A percentile compares a stretch with the other conserved stretches of the same genome.
Conservation (phyloP, 2,113 vertebrate species). For the Notarius lentiginosus region DNA sequence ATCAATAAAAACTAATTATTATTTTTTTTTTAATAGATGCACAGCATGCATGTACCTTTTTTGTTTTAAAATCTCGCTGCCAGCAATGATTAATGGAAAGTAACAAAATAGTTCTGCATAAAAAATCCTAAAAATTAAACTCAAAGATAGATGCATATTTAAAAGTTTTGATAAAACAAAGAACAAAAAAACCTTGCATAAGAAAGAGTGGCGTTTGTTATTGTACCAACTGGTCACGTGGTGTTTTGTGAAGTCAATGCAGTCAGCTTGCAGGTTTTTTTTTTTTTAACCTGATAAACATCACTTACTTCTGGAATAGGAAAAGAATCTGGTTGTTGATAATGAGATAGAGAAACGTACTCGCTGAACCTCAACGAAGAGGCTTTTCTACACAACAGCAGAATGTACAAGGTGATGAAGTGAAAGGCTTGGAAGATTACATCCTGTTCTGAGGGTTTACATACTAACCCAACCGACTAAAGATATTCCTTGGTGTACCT, state of each 20-base stretch:
- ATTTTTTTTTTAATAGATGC: slow-evolving; percentile 13
- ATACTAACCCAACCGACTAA: neutral
- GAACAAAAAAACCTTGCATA: slow-evolving; percentile 75
- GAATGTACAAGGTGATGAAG: neutral
- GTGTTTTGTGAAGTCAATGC: slow-evolving; percentile 43
- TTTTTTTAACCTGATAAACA: slow-evolving; percentile 55
- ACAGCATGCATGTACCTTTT: slow-evolving; percentile 34
- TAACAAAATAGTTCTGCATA: slow-evolving; percentile 61
- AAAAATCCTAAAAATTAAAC: slow-evolving; percentile 59
- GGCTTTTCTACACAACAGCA: neutral
- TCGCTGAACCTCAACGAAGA: neutral
- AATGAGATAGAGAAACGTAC: neutral
- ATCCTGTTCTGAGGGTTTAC: neutral
- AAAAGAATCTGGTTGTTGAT: slow-evolving; percentile 31
- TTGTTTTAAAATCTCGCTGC: slow-evolving; percentile 49
- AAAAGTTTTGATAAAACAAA: slow-evolving; percentile 57
- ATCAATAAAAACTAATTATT: neutral
- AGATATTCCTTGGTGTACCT: slow-evolving; percentile 16
- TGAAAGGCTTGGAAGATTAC: too few relatives aligned
- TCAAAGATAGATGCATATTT: slow-evolving; percentile 67
- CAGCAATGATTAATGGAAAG: slow-evolving; percentile 58
- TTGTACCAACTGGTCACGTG: slow-evolving; percentile 53
- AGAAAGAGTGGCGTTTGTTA: slow-evolving; percentile 69
- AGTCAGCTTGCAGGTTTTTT: slow-evolving; percentile 48
- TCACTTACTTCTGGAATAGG: slow-evolving; percentile 30